Base-by-base conservation (phyloP, 2,888 invertebrate species). In the Nymphalis urticae region DNA sequence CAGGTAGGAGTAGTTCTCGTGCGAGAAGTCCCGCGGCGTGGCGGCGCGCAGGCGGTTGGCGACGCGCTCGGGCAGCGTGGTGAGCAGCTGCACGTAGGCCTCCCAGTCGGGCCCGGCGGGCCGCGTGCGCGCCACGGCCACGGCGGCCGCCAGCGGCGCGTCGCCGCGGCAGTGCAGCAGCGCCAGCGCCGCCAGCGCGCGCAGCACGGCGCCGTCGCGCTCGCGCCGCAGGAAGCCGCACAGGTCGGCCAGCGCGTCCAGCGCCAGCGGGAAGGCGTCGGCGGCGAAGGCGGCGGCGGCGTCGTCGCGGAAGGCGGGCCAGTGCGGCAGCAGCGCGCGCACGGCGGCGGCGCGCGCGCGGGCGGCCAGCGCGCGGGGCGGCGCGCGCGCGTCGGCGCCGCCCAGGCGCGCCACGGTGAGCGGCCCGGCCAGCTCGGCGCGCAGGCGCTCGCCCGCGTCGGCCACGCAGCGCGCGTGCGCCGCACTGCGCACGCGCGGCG, bases 51-150 rank as follows among this genome's bases (percentile, higher is more conserved):
- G 76, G 75, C 92, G 93, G 80, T 97, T 97, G 10, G 96, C 96
- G 54, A 97, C 87, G 74, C 95, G 89, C 76, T 92, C 94, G 0
- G 97, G 97, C 63, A 97, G 77, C 2, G 96, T 95, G 9, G 94
- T 87, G 64, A 97, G 77, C 60, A 94, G 77, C 79, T 95, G 95
- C 0, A 95, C 89, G 27, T 93, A 94, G 48, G 88, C 89, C 70
- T 93, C 90, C 92, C 94, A 94, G 3, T 89, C 85, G 0, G 93
- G 0, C 93, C 88, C 4, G 95, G 86, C n/a, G 95, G 79, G 0
- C 89, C 89, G 59, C 95, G 95, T 70, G 94, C 94, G 77, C 92
- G 93, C 0, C 85, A 83, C 62, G 93, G 82, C 1, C 75, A 0
- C 95, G 95, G n/a, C n/a, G n/a, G n/a, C n/a, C n/a, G n/a, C n/a